Conservation (phyloP, 2,113 vertebrate genomes). For the Periophthalmodon schlosseri region DNA sequence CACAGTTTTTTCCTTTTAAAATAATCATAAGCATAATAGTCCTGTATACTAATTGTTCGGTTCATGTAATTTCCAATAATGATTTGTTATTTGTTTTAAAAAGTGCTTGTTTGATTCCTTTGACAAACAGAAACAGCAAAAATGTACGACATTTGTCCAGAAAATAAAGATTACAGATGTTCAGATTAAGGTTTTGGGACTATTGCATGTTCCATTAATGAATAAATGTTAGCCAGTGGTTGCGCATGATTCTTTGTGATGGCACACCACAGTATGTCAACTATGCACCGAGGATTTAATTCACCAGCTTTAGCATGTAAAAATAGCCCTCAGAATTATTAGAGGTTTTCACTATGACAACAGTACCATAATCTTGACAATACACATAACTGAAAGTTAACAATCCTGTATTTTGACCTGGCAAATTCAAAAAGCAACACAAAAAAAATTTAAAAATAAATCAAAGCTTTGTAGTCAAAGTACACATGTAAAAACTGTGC, state of each 20-base stretch:
- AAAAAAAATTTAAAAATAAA: constrained; percentile 36
- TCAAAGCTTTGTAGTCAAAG: constrained; percentile 80
- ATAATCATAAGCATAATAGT: constrained; percentile 64
- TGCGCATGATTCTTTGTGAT: not conserved
- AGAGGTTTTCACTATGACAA: constrained; percentile 68
- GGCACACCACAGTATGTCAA: constrained; percentile 19
- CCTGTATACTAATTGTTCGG: constrained; percentile 63
- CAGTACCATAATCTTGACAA: constrained; percentile 76
- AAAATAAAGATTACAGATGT: constrained; percentile 17
- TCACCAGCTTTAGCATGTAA: constrained; percentile 31
- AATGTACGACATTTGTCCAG: constrained; percentile 36
- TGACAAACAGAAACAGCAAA: constrained; percentile 65
- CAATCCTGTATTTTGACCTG: constrained; percentile 52
- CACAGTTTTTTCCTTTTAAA: constrained; percentile 80
- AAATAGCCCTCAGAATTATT: constrained; percentile 57
- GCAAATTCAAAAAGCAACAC: constrained; percentile 34
- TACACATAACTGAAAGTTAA: constrained; percentile 61
- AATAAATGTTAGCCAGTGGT: constrained; percentile 17
- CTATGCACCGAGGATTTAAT: constrained; percentile 25
- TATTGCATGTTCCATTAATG: constrained; percentile 24
- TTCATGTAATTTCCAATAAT: constrained; percentile 67
- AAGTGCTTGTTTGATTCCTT: constrained; percentile 82
- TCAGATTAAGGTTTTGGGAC: constrained; percentile 10
- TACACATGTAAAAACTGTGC: constrained; percentile 87
- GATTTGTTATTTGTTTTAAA: constrained; percentile 58